These are phyloP conservation scores for Diplazon laetatorius DNA, from an alignment of 2,888 invertebrate genomes.

Conservation along the genomic window DNA sequence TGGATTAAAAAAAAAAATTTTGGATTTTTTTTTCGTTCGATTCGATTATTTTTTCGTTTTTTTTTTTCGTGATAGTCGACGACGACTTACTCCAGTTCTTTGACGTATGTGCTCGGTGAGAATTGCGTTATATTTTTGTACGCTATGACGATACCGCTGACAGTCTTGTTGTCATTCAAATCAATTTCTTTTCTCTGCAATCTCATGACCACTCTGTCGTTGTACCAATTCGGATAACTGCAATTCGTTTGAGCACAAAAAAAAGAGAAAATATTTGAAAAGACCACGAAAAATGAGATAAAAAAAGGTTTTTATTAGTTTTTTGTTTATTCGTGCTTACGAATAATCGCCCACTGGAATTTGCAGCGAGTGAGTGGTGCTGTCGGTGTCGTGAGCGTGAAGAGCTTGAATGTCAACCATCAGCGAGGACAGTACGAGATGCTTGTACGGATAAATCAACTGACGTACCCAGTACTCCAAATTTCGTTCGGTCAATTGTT, in stretches of 20 bases:
- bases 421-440: slow-evolving; percentile 78
- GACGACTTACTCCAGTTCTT: slow-evolving; percentile 86
- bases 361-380: slow-evolving; percentile 76
- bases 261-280: too few species aligned
- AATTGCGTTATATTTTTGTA: slow-evolving; percentile 87
- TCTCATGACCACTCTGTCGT: slow-evolving; percentile 80
- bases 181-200: slow-evolving; percentile 73
- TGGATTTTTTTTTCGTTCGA: not conserved
- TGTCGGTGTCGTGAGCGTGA: slow-evolving; percentile 73
- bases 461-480: slow-evolving; percentile 80
- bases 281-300: too few species aligned
- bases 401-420: slow-evolving; percentile 79
- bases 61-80: too few species aligned
- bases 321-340: slow-evolving; percentile 71
- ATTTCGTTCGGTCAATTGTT: slow-evolving; percentile 80
- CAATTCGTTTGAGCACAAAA: slow-evolving; percentile 47
- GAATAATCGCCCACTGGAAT: slow-evolving; percentile 76
- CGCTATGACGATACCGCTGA: slow-evolving; percentile 83
- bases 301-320: too few species aligned
- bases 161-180: slow-evolving; percentile 70
- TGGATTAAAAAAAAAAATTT: too few species aligned
- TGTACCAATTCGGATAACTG: slow-evolving; percentile 83
- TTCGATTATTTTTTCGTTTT: slow-evolving; percentile 8
- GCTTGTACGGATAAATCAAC: slow-evolving; percentile 74
- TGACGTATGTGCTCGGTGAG: slow-evolving; percentile 86